Conservation (phyloP, 1,140 invertebrate species). For the Arion vulgaris region DNA sequence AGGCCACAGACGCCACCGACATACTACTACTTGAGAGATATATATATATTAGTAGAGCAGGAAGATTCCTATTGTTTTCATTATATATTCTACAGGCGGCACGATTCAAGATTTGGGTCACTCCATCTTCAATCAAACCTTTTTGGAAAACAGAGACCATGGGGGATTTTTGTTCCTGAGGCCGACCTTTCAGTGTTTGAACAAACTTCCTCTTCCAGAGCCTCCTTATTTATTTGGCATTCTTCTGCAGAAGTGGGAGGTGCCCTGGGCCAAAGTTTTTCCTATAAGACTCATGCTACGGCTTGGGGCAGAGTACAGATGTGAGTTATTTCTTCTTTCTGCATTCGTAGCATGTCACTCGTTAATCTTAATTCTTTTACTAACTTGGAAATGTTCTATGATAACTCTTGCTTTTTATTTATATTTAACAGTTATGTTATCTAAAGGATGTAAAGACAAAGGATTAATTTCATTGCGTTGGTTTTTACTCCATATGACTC, state of each 20-base stretch:
- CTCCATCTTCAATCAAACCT: slow-evolving; percentile 73
- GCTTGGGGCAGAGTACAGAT: slow-evolving; percentile 88
- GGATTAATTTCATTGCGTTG: too few species aligned
- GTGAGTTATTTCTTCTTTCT: slow-evolving; percentile 59
- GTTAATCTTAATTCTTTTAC: too few species aligned
- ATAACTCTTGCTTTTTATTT: too few species aligned
- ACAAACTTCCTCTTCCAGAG: slow-evolving; percentile 82
- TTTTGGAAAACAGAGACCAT: slow-evolving; percentile 85
- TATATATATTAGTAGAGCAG: too few species aligned
- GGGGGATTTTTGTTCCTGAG: slow-evolving; percentile 88
- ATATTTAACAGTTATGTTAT: too few species aligned
- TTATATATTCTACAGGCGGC: slow-evolving; percentile 76
- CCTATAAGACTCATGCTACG: slow-evolving; percentile 85
- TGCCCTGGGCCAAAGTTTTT: slow-evolving; percentile 89
- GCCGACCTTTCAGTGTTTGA: slow-evolving; percentile 88
- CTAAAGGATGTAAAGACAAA: too few species aligned
- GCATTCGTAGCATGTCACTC: too few species aligned
- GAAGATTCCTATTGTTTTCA: too few species aligned
- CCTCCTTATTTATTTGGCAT: slow-evolving; percentile 86
- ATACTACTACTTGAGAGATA: too few species aligned
- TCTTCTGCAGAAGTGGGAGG: slow-evolving; percentile 88
- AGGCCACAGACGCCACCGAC: too few species aligned
- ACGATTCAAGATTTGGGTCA: slow-evolving; percentile 83
- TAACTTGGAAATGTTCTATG: too few species aligned
- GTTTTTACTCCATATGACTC: too few species aligned